These are phyloP conservation scores for Misgurnus mizolepis DNA, from an alignment of 2,113 vertebrate species.

Conservation along the genomic window DNA sequence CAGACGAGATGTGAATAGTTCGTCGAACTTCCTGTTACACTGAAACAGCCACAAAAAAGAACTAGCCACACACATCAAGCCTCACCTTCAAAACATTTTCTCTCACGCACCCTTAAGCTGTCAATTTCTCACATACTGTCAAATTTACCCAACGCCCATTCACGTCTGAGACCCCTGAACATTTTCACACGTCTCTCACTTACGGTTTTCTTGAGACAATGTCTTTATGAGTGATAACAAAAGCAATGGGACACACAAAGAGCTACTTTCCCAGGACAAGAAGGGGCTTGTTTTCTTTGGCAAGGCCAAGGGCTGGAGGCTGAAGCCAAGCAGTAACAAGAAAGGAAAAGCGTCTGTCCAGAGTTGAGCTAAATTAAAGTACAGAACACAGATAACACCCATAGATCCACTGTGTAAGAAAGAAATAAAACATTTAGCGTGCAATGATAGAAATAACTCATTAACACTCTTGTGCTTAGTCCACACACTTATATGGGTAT, in stretches of 20 bases:
- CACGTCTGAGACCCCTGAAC: neutral
- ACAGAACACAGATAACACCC: neutral
- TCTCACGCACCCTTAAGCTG: neutral
- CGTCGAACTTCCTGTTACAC: conserved; percentile 70
- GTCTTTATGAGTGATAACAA: conserved; percentile 12
- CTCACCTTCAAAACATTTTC: neutral
- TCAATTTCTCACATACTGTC: neutral
- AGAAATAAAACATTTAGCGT: neutral
- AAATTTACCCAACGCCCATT: neutral
- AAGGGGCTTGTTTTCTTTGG: conserved; percentile 69
- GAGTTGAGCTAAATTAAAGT: conserved; percentile 12
- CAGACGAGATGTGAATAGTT: conserved; percentile 63
- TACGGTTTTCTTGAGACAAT: neutral
- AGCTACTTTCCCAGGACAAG: conserved; percentile 53
- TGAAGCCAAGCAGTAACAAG: conserved; percentile 29
- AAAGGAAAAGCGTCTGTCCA: conserved; percentile 18
- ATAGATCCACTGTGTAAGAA: neutral
- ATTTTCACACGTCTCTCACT: conserved; percentile 6
- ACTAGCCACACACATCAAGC: neutral
- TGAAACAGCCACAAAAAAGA: conserved; percentile 42
- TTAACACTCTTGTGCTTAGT: no score
- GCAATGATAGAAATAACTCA: neutral
- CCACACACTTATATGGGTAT: no score
- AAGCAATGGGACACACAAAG: conserved; percentile 39
- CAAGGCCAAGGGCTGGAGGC: conserved; percentile 43